A percentile compares a stretch with the other conserved stretches of the same genome.
Conservation (phyloP, 2,888 invertebrate genomes). For the Ellobium chinense region DNA sequence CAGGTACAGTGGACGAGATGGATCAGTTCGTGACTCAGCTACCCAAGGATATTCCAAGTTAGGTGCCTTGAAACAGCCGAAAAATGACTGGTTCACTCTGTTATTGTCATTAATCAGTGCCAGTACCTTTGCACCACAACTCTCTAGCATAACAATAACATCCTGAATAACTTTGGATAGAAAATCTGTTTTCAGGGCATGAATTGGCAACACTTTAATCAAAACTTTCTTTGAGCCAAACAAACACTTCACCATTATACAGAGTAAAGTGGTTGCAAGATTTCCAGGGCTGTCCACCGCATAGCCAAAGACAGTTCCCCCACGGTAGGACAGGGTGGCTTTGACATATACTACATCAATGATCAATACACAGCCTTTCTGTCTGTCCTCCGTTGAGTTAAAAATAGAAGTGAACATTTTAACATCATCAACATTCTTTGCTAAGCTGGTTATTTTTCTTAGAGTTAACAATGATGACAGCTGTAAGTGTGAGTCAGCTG, state of each 20-base stretch:
- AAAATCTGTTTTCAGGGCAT: neutral
- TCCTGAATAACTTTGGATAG: neutral
- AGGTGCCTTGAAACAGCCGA: neutral
- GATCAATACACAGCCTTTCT: slow-evolving; percentile 4
- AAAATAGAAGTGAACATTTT: neutral
- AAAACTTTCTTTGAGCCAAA: neutral
- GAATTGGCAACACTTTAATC: slow-evolving; percentile 1
- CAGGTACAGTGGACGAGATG: neutral
- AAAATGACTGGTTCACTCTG: neutral
- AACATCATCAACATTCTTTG: slow-evolving; percentile 8
- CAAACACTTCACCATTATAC: slow-evolving; percentile 4
- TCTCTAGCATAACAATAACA: slow-evolving; percentile 3
- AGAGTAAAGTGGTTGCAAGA: neutral
- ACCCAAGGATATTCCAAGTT: neutral
- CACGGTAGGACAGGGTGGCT: slow-evolving; percentile 1
- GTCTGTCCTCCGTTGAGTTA: neutral
- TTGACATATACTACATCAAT: slow-evolving; percentile 21
- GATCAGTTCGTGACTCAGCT: neutral
- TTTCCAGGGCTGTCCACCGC: neutral
- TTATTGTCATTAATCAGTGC: slow-evolving; percentile 6
- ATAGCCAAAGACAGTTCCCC: slow-evolving; percentile 14
- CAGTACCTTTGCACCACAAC: neutral
- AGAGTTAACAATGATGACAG: slow-evolving; percentile 8
- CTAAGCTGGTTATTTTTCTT: slow-evolving; percentile 11
- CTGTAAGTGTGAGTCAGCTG: neutral